Evolutionary conservation across 2,888 invertebrate species (phyloP), one percentile per base, ranked within the genome.

Genomic region (Cantharis flavilabris): DNA sequence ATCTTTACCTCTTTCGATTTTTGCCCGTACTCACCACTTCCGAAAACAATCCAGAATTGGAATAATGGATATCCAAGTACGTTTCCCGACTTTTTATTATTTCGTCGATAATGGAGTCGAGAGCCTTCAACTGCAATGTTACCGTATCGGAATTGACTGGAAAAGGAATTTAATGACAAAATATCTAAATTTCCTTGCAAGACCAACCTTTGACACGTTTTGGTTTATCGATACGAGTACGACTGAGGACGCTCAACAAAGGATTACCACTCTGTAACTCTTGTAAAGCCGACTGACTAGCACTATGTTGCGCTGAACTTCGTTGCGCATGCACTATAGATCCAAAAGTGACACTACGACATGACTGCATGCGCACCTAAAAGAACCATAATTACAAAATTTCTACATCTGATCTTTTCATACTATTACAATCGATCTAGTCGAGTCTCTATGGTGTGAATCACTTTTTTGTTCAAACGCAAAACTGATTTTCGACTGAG

Each of bases 21-120:
- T 20, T n/a, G 13, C 3, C 18, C 3, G 14, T 16, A 73, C 71
- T 78, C 80, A 87, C 86, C 80, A 85, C 84, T n/a, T 85, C 83
- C 11, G 83, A 83, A 81, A 86, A 87, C 72, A 86, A 85, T 72
- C 88, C 88, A n/a, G 87, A 87, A 73, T 86, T 86, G 28, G 83
- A 79, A 26, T 79, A 71, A 71, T 88, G 87, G 20, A 87, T 83
- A 16, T 86, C 80, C 3, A 85, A 72, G 74, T 88, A 88, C 4
- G 82, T 75, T 70, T 83, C 79, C 75, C 87, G 84, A 14, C 84
- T 82, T 70, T 84, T 82, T 33, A 87, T 69, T 72, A 87, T 81
- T 30, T 83, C 79, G 30, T 85, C 80, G 9, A 83, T 80, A 62
- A 85, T 84, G 62, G 83, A 72, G 79, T 86, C 85, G 1, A 79